Base-by-base conservation (phyloP, 2,797 vertebrate genomes). In the Acrossocheilus fasciatus region DNA sequence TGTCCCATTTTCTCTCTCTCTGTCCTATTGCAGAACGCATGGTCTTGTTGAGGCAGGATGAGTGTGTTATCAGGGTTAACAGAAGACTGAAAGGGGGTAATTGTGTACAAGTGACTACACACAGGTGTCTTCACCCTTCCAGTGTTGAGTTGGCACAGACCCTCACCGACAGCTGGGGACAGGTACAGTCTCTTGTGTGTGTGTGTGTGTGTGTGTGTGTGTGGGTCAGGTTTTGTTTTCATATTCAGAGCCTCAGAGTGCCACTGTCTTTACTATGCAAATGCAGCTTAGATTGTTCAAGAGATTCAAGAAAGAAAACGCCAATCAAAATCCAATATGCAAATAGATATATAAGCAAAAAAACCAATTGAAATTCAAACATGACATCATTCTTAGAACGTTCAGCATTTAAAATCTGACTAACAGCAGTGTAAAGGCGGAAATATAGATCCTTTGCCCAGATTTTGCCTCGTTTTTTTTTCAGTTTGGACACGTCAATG, bases 101-200 rank as follows among this genome's bases (percentile, higher is more conserved):
- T 91, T 90, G 90, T 64, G 84, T 72, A 52, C 91, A 94, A 92
- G 93, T 93, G 92, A 90, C 87, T 74, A 77, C 69, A 82, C 54
- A 78, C 77, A 77, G 39, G 30, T 54, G 43, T 59, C 54, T 68
- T 73, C 57, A 36, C 17, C 73, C 70, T 69, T 10, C 77, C 17
- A 36, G 50, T 86, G 20, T 72, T 47, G 62, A 59, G 39, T 57
- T 86, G 77, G 47, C 36, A 81, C 50, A 62, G 30, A 62, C 20
- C 20, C 82, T 52, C 26, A 14, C 41, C 75, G 69, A 88, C 84
- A 88, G 73, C 82, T 45, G 76, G 17, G 45, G 18, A 84, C 41
- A 54, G 72, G 89, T 87, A 90, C 89, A 92, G 86, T 50, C 26
- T 47, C 91, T 5, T 17, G 47, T 68, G 34, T 72, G 47, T 68